Percentiles rank a stretch among this genome's conserved stretches.
phyloP scores from a whole-genome alignment of 2,888 invertebrate species.

The Leptopilina myrica region DNA sequence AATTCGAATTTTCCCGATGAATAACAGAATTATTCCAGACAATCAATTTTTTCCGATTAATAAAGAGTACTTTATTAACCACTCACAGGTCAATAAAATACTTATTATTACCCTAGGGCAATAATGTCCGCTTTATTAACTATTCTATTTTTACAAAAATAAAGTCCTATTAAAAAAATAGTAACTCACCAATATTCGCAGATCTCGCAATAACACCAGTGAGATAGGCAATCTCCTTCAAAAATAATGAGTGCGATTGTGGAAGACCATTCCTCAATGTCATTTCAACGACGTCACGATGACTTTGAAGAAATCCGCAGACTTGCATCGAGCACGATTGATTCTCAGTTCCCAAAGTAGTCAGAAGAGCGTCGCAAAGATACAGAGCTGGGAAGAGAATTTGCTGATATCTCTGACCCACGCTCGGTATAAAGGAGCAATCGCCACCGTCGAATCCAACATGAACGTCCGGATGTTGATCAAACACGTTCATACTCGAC shows the following conservation, averaged over 20 bases:
- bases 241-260: slow-evolving; percentile 81
- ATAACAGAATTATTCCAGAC: too few relatives aligned
- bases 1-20: too few relatives aligned
- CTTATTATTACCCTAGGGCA: too few relatives aligned
- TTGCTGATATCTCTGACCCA: slow-evolving; percentile 87
- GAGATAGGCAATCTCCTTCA: slow-evolving; percentile 87
- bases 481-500: slow-evolving; percentile 84
- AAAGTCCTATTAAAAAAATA: too few relatives aligned
- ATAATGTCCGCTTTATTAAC: too few relatives aligned
- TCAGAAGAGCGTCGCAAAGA: slow-evolving; percentile 88
- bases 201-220: slow-evolving; percentile 87
- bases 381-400: slow-evolving; percentile 89
- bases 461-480: slow-evolving; percentile 84
- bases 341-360: slow-evolving; percentile 90
- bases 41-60: too few relatives aligned
- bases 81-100: too few relatives aligned
- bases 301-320: slow-evolving; percentile 87
- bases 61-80: too few relatives aligned
- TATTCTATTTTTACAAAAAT: too few relatives aligned
- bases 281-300: slow-evolving; percentile 88
- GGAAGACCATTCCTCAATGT: slow-evolving; percentile 85
- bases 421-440: slow-evolving; percentile 80
- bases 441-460: slow-evolving; percentile 67
- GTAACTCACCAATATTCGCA: slow-evolving; percentile 77
- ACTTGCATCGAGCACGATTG: slow-evolving; percentile 89